These are phyloP conservation scores for Ptyas mucosa DNA, from an alignment of 2,113 vertebrate genomes.

Conservation along the genomic window DNA sequence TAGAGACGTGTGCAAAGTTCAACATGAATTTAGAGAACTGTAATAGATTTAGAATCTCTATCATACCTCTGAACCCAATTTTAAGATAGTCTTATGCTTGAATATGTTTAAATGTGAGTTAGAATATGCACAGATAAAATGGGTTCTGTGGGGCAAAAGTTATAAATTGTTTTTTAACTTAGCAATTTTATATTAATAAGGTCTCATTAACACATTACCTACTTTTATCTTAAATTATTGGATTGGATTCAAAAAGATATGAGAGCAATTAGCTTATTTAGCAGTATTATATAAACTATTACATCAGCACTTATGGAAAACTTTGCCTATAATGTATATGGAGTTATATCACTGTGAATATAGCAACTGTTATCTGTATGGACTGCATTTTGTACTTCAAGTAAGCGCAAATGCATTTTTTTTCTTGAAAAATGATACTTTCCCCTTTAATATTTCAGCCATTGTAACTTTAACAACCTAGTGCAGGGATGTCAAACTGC, in stretches of 20 bases:
- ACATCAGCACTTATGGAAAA: background rate
- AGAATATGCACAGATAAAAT: background rate
- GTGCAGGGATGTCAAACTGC: too few species aligned
- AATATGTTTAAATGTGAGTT: constrained; percentile 21
- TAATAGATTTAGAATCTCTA: too few species aligned
- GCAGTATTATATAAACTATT: background rate
- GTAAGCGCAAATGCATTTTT: background rate
- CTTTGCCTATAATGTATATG: background rate
- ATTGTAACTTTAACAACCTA: background rate
- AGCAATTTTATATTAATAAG: background rate
- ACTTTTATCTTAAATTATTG: background rate
- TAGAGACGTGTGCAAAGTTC: too few species aligned
- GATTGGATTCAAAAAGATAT: background rate
- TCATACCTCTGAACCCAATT: too few species aligned
- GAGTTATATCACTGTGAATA: background rate
- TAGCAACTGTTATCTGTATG: background rate
- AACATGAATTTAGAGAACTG: too few species aligned
- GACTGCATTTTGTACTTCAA: background rate
- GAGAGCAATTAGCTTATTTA: background rate
- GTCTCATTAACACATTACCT: background rate
- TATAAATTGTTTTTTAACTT: background rate
- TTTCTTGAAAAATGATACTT: background rate
- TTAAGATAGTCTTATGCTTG: constrained; percentile 21
- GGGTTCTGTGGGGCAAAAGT: constrained; percentile 18
- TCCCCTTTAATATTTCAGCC: background rate